Evolutionary conservation across 2,113 vertebrate genomes (phyloP).

Genomic region (Peromyscus leucopus): DNA sequence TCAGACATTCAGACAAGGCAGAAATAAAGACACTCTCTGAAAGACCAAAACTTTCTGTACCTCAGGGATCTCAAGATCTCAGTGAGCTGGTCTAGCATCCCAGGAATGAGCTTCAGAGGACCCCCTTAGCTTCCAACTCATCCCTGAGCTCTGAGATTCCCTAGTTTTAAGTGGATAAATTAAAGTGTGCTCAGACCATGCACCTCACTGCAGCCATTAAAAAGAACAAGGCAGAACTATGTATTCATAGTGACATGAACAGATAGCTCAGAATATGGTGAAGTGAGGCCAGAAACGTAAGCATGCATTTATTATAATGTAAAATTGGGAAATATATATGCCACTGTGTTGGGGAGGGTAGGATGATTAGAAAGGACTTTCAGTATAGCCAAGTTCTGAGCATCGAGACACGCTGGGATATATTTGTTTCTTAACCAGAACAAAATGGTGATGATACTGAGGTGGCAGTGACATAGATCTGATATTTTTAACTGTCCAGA

Average conservation of each 20-base stretch:
- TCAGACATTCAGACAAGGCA: background rate
- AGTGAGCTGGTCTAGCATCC: background rate
- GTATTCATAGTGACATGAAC: background rate
- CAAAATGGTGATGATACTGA: background rate
- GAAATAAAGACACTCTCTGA: background rate
- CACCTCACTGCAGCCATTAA: background rate
- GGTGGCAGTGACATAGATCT: background rate
- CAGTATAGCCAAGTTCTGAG: background rate
- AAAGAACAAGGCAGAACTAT: background rate
- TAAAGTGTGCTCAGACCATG: background rate
- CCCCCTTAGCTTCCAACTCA: background rate
- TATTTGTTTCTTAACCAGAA: background rate
- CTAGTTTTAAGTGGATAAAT: constrained; percentile 52
- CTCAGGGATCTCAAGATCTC: background rate
- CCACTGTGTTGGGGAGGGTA: background rate
- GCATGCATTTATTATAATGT: background rate
- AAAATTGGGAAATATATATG: background rate
- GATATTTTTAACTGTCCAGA: background rate
- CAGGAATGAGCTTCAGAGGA: background rate
- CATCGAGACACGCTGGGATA: background rate
- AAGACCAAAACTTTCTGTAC: constrained; percentile 21
- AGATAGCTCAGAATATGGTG: background rate
- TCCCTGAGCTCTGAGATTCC: background rate
- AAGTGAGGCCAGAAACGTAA: background rate
- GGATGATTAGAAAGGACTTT: background rate